A percentile compares a stretch with the other conserved stretches of the same genome.
These are phyloP conservation scores for Coptodon rendalli DNA, from an alignment of 2,113 vertebrate species.

Conservation along the genomic window DNA sequence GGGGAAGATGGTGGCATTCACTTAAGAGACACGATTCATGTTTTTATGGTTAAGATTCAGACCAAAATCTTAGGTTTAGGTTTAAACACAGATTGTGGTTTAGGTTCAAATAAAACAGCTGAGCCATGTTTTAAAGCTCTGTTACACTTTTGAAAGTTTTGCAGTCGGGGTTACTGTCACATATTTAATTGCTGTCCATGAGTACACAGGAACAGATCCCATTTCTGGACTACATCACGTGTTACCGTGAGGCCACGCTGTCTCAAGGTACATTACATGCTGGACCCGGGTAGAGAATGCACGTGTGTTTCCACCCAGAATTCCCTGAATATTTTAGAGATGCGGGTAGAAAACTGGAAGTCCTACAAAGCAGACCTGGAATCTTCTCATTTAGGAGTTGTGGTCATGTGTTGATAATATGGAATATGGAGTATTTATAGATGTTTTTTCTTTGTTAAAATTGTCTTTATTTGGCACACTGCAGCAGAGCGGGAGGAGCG, in stretches of 20 bases:
- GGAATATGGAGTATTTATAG: slow-evolving; percentile 51
- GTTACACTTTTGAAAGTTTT: neutral
- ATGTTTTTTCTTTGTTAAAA: neutral
- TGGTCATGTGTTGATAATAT: slow-evolving; percentile 4
- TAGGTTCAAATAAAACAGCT: neutral
- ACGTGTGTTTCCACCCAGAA: neutral
- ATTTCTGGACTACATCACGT: neutral
- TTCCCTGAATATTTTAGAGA: slow-evolving; percentile 1
- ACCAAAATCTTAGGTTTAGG: neutral
- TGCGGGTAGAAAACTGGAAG: slow-evolving; percentile 21
- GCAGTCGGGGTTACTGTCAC: neutral
- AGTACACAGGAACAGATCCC: neutral
- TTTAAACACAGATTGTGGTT: neutral
- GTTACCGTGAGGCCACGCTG: neutral
- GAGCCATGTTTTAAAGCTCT: neutral
- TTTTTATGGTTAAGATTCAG: neutral
- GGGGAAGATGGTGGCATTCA: neutral
- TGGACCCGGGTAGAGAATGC: neutral
- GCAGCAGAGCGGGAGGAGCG: neutral
- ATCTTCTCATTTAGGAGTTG: neutral
- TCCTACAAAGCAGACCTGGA: neutral
- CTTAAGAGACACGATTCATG: neutral
- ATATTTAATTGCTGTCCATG: neutral
- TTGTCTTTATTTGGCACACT: neutral
- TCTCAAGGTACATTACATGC: neutral